Percentiles rank a stretch among this genome's conserved stretches.
Evolutionary conservation across 2,888 invertebrate genomes (phyloP).

Genomic region (Sarcophaga variegata): DNA sequence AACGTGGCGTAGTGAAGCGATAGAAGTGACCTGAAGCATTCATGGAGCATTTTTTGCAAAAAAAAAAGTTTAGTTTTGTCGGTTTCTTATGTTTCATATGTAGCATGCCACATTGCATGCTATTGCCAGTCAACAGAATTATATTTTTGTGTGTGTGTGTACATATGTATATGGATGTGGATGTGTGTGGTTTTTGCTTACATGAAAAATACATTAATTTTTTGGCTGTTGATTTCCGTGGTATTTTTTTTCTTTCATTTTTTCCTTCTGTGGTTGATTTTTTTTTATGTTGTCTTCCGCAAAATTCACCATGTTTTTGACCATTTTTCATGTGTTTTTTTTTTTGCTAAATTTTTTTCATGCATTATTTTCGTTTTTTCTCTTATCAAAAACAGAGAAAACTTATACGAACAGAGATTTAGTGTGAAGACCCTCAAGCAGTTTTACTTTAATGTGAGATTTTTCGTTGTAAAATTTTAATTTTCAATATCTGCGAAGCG

Average conservation of each 20-base stretch:
- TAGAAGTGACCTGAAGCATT: too few species aligned
- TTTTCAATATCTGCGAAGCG: background rate
- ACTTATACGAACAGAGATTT: too few species aligned
- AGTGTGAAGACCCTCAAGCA: too few species aligned
- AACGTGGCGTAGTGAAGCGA: too few species aligned
- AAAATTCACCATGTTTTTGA: slow-evolving; percentile 2
- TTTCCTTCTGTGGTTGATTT: background rate
- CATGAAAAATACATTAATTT: slow-evolving; percentile 31
- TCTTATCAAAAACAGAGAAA: too few species aligned
- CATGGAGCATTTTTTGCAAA: background rate
- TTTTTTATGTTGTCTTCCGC: background rate
- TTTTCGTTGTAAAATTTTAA: background rate
- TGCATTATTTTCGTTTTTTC: too few species aligned
- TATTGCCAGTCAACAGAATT: background rate
- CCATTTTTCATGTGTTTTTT: too few species aligned
- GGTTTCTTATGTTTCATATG: slow-evolving; percentile 9
- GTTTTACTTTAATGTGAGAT: background rate
- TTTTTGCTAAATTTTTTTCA: too few species aligned
- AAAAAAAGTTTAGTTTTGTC: slow-evolving; percentile 46
- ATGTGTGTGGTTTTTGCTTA: slow-evolving; percentile 4
- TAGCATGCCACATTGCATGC: slow-evolving; percentile 22
- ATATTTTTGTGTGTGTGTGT: background rate
- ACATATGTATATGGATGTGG: background rate
- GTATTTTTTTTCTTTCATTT: background rate
- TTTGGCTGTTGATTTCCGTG: slow-evolving; percentile 11